Conservation (phyloP, 2,797 vertebrate genomes). For the Notolabrus celidotus region DNA sequence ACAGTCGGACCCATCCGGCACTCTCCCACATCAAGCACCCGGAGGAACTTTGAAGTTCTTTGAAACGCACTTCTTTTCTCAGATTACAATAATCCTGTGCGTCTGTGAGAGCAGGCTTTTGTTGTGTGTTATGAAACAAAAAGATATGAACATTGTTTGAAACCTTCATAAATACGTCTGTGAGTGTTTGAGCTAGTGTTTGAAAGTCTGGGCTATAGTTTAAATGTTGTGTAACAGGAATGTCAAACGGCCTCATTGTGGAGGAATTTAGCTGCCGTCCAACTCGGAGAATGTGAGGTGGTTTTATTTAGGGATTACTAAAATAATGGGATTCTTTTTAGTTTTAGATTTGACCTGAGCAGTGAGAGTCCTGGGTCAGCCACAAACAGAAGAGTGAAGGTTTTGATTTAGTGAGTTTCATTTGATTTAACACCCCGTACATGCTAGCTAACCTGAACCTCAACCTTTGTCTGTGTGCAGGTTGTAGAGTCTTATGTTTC, state of each 20-base stretch:
- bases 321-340: slow-evolving; percentile 1
- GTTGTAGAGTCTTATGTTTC: not conserved
- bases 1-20: not conserved
- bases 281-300: slow-evolving; percentile 5
- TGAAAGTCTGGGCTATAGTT: slow-evolving; percentile 51
- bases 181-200: slow-evolving; percentile 26
- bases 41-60: not conserved
- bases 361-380: not conserved
- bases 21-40: not conserved
- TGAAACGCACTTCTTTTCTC: not conserved
- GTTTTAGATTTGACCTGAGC: slow-evolving; percentile 13
- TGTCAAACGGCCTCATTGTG: slow-evolving; percentile 30
- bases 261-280: slow-evolving; percentile 12
- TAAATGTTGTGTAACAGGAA: slow-evolving; percentile 52
- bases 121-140: slow-evolving; percentile 21
- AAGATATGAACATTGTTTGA: slow-evolving; percentile 18
- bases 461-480: no score
- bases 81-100: slow-evolving; percentile 1
- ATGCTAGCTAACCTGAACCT: no score
- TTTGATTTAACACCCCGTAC: no score
- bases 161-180: not conserved
- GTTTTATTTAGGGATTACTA: not conserved
- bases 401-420: not conserved
- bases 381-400: not conserved
- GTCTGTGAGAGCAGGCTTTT: slow-evolving; percentile 10